phyloP scores from a whole-genome alignment of 2,797 vertebrate genomes.

The Amblyopsis hoosieri region DNA sequence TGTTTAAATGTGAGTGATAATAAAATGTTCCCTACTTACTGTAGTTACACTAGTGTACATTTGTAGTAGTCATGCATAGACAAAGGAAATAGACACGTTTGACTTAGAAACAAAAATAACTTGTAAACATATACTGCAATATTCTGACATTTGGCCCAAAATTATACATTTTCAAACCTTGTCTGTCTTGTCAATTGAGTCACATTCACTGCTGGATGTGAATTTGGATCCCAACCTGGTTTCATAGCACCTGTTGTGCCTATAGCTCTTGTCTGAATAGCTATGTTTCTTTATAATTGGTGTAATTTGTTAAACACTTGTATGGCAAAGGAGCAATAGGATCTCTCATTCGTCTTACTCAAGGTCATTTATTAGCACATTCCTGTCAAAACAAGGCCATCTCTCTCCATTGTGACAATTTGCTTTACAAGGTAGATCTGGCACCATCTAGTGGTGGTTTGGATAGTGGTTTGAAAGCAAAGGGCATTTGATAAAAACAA shows the following conservation, averaged over 20 bases:
- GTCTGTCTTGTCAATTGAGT: slow-evolving; percentile 10
- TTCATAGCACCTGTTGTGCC: slow-evolving; percentile 17
- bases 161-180: slow-evolving; percentile 24
- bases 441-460: slow-evolving; percentile 80
- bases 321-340: slow-evolving; percentile 63
- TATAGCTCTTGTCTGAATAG: slow-evolving; percentile 50
- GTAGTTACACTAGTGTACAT: no score
- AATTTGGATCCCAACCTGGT: slow-evolving; percentile 21
- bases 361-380: slow-evolving; percentile 49
- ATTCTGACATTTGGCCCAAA: slow-evolving; percentile 1
- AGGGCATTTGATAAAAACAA: not conserved
- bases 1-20: no score
- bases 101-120: not conserved
- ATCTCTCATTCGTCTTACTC: slow-evolving; percentile 61
- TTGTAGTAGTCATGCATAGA: slow-evolving; percentile 11
- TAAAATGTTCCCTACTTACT: slow-evolving; percentile 9
- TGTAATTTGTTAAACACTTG: slow-evolving; percentile 56
- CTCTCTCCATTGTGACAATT: slow-evolving; percentile 23
- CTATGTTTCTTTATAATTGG: slow-evolving; percentile 55
- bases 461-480: slow-evolving; percentile 2
- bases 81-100: not conserved
- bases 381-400: slow-evolving; percentile 45
- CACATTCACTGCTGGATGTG: slow-evolving; percentile 1
- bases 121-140: slow-evolving; percentile 8
- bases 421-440: slow-evolving; percentile 62